phyloP scores from a whole-genome alignment of 2,113 vertebrate species.

The Bos indicus region DNA sequence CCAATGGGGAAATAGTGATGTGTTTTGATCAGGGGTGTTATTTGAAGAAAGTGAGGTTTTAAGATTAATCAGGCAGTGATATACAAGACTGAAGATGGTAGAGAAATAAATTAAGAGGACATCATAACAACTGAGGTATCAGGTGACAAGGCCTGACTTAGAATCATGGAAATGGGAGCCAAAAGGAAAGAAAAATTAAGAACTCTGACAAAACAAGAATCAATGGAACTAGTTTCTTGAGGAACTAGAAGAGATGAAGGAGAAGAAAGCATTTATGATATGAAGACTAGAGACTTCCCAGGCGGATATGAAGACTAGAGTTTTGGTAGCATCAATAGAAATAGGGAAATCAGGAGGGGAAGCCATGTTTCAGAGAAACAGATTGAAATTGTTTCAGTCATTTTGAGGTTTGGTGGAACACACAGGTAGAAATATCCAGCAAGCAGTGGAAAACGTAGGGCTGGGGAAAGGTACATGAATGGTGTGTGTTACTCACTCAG shows the following conservation, averaged over 20 bases:
- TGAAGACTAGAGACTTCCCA: neutral
- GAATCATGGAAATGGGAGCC: neutral
- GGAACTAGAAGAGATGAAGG: neutral
- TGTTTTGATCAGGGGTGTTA: neutral
- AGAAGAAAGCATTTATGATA: neutral
- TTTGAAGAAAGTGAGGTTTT: neutral
- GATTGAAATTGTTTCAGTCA: neutral
- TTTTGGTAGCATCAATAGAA: neutral
- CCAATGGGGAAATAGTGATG: neutral
- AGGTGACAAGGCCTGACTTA: neutral
- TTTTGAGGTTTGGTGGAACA: neutral
- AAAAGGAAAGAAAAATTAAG: neutral
- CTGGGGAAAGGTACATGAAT: neutral
- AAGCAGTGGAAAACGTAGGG: neutral
- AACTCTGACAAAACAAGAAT: neutral
- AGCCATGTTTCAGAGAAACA: neutral
- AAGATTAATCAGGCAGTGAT: neutral
- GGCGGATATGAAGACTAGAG: neutral
- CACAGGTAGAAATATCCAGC: neutral
- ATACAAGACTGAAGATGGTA: neutral
- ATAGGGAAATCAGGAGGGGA: neutral
- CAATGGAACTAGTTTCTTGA: fast-evolving
- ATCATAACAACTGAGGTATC: neutral
- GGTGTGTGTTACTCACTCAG: neutral
- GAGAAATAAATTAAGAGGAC: neutral